Conservation (phyloP, 2,797 vertebrate species). For the Hypotaenidia philippensis region DNA sequence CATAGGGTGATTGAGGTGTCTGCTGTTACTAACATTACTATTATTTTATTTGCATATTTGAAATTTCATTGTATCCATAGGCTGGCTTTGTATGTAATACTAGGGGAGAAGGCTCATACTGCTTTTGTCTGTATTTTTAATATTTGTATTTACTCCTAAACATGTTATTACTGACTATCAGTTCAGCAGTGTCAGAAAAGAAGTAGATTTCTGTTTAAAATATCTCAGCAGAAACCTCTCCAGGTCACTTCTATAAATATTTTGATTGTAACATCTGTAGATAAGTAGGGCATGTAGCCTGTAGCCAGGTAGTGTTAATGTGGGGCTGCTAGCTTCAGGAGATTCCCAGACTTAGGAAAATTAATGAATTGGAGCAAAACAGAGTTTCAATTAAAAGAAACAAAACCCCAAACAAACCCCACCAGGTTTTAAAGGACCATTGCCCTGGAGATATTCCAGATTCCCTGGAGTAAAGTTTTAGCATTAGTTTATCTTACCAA, state of each 20-base stretch:
- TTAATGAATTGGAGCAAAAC: not conserved
- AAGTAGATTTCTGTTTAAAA: not conserved
- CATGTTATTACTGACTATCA: not conserved
- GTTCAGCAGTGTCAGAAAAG: not conserved
- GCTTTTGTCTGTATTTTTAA: not conserved
- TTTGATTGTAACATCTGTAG: not conserved
- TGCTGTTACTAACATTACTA: not conserved
- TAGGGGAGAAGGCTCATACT: not conserved
- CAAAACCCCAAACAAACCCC: not conserved
- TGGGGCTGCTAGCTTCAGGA: not conserved
- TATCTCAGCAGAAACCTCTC: not conserved
- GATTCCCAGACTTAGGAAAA: not conserved
- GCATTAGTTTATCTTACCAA: not conserved
- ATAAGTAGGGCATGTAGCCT: not conserved
- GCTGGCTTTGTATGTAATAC: not conserved
- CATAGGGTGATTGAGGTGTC: not conserved
- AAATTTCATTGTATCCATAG: not conserved
- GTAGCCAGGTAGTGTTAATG: not conserved
- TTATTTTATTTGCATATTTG: not conserved
- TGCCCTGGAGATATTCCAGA: not conserved
- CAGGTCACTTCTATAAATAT: not conserved
- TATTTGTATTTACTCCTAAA: not conserved
- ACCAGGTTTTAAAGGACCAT: not conserved
- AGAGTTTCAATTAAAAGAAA: not conserved
- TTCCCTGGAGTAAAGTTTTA: not conserved